A percentile compares a stretch with the other conserved stretches of the same genome.
phyloP scores from a whole-genome alignment of 92 coral and sea anemone species.

The Zoanthus sociatus region DNA sequence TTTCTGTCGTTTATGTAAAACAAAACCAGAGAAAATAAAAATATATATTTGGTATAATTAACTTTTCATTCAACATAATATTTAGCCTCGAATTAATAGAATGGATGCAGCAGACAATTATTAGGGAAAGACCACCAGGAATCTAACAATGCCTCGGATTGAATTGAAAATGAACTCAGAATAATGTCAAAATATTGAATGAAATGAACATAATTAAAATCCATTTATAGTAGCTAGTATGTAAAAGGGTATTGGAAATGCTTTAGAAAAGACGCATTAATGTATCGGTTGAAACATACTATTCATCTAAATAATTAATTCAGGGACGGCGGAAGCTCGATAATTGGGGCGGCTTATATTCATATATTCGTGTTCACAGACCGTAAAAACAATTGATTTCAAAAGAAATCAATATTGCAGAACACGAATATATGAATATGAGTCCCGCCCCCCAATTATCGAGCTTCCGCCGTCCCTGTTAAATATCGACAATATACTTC shows the following conservation, averaged over 20 bases:
- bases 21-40: conserved; percentile 33
- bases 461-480: conserved; percentile 28
- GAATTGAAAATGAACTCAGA: conserved; percentile 26
- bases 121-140: conserved; percentile 30
- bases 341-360: conserved; percentile 38
- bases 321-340: conserved; percentile 54
- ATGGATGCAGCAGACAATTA: conserved; percentile 24
- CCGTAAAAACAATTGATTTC: conserved; percentile 53
- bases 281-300: conserved; percentile 9
- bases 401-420: conserved; percentile 55
- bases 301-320: conserved; percentile 12
- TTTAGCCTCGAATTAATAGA: conserved; percentile 12
- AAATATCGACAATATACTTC: conserved; percentile 33
- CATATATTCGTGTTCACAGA: conserved; percentile 57
- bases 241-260: conserved; percentile 15
- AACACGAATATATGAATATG: conserved; percentile 52
- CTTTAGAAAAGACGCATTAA: conserved; percentile 21
- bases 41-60: conserved; percentile 30
- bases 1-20: conserved; percentile 33
- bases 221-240: conserved; percentile 12
- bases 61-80: conserved; percentile 18
- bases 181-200: conserved; percentile 10
- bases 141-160: conserved; percentile 11
- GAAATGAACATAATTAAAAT: conserved; percentile 10
- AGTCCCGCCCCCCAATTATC: conserved; percentile 34